A percentile compares a stretch with the other conserved stretches of the same genome.
These are phyloP conservation scores for Andrena fulva DNA, from an alignment of 2,888 invertebrate species.

Conservation along the genomic window DNA sequence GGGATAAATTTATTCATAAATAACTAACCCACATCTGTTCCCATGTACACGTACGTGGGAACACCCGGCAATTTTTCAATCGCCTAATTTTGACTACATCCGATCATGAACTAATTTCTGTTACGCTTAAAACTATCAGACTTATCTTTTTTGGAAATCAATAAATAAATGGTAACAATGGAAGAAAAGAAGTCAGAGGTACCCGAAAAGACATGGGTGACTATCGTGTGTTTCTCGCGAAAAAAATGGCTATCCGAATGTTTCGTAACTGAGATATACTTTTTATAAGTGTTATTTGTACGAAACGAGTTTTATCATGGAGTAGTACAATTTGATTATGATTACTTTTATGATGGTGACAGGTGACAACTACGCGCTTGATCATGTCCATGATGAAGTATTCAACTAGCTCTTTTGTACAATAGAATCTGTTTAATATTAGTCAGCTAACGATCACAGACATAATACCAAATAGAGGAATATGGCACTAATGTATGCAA, in stretches of 20 bases:
- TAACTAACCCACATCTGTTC: constrained; percentile 48
- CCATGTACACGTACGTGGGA: constrained; percentile 39
- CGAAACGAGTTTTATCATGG: constrained; percentile 2
- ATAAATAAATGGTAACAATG: constrained; percentile 64
- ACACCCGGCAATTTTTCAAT: constrained; percentile 56
- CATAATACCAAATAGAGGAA: constrained; percentile 77
- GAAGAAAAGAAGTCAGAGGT: neutral
- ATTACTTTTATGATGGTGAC: constrained; percentile 40
- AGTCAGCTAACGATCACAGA: constrained; percentile 75
- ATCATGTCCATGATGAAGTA: constrained; percentile 40
- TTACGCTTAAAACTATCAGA: constrained; percentile 73
- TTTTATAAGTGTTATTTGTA: constrained; percentile 6
- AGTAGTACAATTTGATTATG: constrained; percentile 32
- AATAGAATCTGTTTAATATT: constrained; percentile 65
- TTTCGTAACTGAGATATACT: constrained; percentile 14
- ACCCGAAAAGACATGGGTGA: constrained; percentile 16
- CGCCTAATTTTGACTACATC: constrained; percentile 43
- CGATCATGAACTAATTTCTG: constrained; percentile 55
- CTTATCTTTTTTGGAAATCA: constrained; percentile 60
- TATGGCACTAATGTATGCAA: constrained; percentile 70
- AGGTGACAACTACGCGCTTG: constrained; percentile 31
- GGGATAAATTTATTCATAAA: constrained; percentile 52
- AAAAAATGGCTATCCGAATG: constrained; percentile 19
- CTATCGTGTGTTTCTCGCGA: constrained; percentile 16
- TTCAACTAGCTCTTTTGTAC: constrained; percentile 67